These are phyloP conservation scores for Drosophila kuntzei DNA, from an alignment of 2,888 invertebrate genomes.

Conservation along the genomic window DNA sequence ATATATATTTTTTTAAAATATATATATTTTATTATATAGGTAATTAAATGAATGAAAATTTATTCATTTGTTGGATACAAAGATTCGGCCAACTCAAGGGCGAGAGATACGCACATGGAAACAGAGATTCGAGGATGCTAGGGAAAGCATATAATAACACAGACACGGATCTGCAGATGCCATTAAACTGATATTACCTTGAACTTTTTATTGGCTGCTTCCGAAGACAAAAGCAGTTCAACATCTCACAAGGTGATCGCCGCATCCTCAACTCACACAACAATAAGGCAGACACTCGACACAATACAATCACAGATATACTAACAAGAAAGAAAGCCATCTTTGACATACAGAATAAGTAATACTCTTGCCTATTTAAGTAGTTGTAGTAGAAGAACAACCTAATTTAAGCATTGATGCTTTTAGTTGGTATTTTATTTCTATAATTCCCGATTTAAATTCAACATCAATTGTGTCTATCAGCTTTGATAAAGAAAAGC, in stretches of 20 bases:
- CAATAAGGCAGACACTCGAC: conserved; percentile 1
- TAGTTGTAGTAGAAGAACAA: no score
- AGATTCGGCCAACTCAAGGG: conserved; percentile 9
- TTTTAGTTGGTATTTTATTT: no score
- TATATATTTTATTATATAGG: no score
- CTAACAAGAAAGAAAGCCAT: background rate
- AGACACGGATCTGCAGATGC: conserved; percentile 25
- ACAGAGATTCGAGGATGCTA: conserved; percentile 27
- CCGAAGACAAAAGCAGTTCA: conserved; percentile 49
- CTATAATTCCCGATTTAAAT: no score
- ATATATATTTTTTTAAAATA: no score
- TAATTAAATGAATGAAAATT: no score
- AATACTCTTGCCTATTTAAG: background rate
- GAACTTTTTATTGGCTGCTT: conserved; percentile 54
- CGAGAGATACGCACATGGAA: conserved; percentile 27
- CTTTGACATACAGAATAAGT: background rate
- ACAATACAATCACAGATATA: background rate
- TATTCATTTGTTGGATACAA: background rate
- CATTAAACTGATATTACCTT: conserved; percentile 62
- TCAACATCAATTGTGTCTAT: no score
- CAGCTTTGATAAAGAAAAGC: no score
- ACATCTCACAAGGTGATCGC: conserved; percentile 33
- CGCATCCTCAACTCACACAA: conserved; percentile 1
- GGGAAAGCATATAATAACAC: conserved; percentile 35
- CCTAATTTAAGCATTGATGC: no score